phyloP scores from a whole-genome alignment of 2,113 vertebrate genomes.

The Panurus biarmicus region DNA sequence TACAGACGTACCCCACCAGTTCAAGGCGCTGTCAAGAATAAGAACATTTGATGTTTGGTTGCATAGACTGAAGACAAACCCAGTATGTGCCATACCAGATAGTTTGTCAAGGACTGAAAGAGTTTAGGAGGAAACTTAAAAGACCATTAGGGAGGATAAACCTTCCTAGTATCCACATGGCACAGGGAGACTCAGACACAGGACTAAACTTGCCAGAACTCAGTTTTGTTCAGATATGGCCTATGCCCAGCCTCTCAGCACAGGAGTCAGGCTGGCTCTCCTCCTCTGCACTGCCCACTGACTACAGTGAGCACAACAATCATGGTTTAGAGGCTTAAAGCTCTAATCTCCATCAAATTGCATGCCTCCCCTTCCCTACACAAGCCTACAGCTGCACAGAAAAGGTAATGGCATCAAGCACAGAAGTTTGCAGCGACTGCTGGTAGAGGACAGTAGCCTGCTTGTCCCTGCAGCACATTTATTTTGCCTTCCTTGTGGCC shows the following conservation, averaged over 20 bases:
- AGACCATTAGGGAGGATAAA: background rate
- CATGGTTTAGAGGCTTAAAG: background rate
- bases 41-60: background rate
- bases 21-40: background rate
- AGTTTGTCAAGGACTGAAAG: background rate
- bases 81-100: background rate
- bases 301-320: background rate
- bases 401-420: background rate
- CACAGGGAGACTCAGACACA: background rate
- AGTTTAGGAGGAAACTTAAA: background rate
- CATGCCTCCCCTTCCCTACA: background rate
- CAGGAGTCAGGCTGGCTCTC: background rate
- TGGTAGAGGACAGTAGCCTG: background rate
- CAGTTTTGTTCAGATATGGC: background rate
- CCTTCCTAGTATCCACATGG: background rate
- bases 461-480: background rate
- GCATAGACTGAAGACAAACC: background rate
- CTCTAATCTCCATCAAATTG: background rate
- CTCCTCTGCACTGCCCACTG: background rate
- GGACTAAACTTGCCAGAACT: background rate
- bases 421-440: accelerated
- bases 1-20: background rate
- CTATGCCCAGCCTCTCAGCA: background rate
- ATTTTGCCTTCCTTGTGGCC: background rate
- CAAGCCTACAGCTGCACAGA: background rate